phyloP scores from a whole-genome alignment of 1,140 invertebrate species.

The Musca domestica region DNA sequence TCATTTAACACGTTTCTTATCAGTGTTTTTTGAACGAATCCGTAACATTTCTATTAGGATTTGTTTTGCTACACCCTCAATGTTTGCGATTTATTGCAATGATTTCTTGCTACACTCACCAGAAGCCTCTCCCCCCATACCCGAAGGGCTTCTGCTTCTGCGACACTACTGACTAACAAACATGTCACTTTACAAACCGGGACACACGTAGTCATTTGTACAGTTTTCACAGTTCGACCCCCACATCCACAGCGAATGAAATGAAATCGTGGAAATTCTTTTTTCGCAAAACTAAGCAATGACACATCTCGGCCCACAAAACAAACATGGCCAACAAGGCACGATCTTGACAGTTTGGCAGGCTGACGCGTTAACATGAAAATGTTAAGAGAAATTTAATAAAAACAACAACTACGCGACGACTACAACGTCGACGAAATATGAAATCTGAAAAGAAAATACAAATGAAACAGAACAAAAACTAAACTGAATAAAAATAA shows the following conservation, averaged over 20 bases:
- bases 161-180: background rate
- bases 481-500: background rate
- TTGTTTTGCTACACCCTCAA: too few relatives aligned
- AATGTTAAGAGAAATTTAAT: conserved; percentile 17
- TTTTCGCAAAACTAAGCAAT: background rate
- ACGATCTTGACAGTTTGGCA: conserved; percentile 21
- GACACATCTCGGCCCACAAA: background rate
- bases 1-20: too few relatives aligned
- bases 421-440: background rate
- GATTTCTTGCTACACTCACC: too few relatives aligned
- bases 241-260: background rate
- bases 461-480: conserved; percentile 3
- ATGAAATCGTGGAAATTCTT: background rate
- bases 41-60: too few relatives aligned
- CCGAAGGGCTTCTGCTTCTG: too few relatives aligned
- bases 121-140: too few relatives aligned
- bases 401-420: conserved; percentile 1
- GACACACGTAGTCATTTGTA: conserved; percentile 18
- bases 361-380: conserved; percentile 18
- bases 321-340: conserved; percentile 8
- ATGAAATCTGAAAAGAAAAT: background rate
- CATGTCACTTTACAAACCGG: conserved; percentile 18
- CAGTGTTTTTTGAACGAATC: too few relatives aligned
- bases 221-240: background rate
- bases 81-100: too few relatives aligned